Conservation (phyloP, 23 tunicate genomes). For the Oikopleura dioica region DNA sequence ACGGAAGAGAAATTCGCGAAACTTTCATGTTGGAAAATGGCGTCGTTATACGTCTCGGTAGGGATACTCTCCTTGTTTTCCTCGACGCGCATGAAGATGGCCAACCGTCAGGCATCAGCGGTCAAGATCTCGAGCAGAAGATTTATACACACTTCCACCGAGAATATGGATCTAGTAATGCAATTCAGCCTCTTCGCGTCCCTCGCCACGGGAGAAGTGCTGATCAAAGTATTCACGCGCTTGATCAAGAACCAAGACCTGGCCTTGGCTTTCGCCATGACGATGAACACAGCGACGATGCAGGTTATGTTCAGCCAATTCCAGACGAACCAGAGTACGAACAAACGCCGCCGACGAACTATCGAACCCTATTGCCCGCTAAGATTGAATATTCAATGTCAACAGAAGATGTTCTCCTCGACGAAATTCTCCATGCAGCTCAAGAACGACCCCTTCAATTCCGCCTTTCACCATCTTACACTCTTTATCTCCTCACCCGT, state of each 20-base stretch:
- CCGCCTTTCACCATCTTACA: conserved; percentile 54
- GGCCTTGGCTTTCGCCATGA: background rate
- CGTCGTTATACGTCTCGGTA: conserved; percentile 30
- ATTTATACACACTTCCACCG: too few relatives aligned
- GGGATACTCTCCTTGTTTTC: conserved; percentile 35
- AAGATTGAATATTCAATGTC: background rate
- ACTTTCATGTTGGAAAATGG: conserved; percentile 46
- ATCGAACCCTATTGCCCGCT: background rate
- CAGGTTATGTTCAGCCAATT: background rate
- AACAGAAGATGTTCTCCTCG: conserved; percentile 24
- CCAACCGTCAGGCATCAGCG: background rate
- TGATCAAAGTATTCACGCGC: background rate
- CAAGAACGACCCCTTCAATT: conserved; percentile 24
- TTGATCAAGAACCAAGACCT: background rate
- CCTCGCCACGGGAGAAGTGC: too few relatives aligned
- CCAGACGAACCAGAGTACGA: background rate
- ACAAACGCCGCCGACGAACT: background rate
- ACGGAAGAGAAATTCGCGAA: conserved; percentile 8
- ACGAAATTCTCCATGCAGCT: conserved; percentile 17
- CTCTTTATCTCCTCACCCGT: conserved; percentile 19
- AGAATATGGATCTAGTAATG: too few relatives aligned
- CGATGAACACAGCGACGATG: background rate
- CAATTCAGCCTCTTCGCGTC: too few relatives aligned
- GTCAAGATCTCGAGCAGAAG: background rate
- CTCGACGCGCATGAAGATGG: background rate